phyloP scores from a whole-genome alignment of 2,888 invertebrate species.

The Antheraea yamamai region DNA sequence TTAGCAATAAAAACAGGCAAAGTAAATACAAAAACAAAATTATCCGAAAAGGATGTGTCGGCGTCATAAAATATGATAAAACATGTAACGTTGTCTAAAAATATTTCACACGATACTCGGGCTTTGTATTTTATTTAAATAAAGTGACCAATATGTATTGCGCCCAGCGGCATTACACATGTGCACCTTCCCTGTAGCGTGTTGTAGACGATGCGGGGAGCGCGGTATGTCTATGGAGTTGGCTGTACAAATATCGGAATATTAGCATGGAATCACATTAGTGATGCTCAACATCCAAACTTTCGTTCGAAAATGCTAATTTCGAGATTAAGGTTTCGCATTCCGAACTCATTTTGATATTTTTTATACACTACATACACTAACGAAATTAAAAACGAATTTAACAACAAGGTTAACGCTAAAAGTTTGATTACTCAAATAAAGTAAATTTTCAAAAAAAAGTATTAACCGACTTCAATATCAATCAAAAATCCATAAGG shows the following conservation, averaged over 20 bases:
- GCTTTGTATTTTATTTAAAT: conserved; percentile 28
- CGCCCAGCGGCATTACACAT: background rate
- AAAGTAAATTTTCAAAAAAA: too few relatives aligned
- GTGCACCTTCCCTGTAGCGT: background rate
- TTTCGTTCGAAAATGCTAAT: background rate
- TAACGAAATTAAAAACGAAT: too few relatives aligned
- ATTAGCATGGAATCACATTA: conserved; percentile 19
- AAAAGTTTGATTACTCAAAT: too few relatives aligned
- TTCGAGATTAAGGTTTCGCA: background rate
- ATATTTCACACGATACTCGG: conserved; percentile 22
- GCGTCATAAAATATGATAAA: conserved; percentile 15
- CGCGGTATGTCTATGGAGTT: conserved; percentile 19
- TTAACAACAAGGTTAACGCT: too few relatives aligned
- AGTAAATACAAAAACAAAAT: background rate
- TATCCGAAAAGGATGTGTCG: background rate
- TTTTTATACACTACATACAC: background rate
- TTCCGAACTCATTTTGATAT: background rate
- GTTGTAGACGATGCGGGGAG: background rate
- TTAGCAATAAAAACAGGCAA: background rate
- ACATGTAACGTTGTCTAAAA: conserved; percentile 22
- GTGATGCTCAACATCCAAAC: conserved; percentile 14
- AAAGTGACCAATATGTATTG: conserved; percentile 22
- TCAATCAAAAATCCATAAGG: too few relatives aligned
- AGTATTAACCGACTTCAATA: too few relatives aligned
- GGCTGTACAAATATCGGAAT: conserved; percentile 30